Evolutionary conservation across 1,140 invertebrate species (phyloP), one percentile per base, ranked within the genome.

Genomic region (Drosophila pruinosa): DNA sequence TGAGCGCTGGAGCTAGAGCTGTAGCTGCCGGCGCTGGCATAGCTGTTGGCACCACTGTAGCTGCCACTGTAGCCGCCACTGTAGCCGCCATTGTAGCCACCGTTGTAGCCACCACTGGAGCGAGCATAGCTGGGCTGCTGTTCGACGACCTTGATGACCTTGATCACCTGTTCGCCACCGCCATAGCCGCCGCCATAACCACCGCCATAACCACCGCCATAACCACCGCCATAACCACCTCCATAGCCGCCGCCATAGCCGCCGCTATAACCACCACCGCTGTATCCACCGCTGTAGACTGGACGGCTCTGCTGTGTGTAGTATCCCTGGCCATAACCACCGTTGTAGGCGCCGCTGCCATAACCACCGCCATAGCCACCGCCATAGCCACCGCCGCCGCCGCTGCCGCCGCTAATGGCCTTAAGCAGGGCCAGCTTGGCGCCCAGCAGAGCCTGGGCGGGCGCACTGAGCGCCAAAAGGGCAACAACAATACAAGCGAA

Each of bases 341-440:
- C 77, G 34, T 63, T 71, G 38, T 78, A 79, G 31, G 76, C 69
- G 14, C 83, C 69, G 59, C 70, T 75, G 34, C 82, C 68, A 6
- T 75, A 72, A 8, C 80, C 57, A 5, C 68, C 36, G 0, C 75
- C 58, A 10, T 59, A 39, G 4, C 71, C 50, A 14, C 68, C 64
- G 4, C 71, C 61, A n/a, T 58, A 41, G 4, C 62, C 24, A 17
- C 71, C 50, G 2, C 71, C 50, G 17, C 68, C 69, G 4, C 68
- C 45, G 4, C 57, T 63, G 4, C 68, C 79, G 12, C 86, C 75
- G 26, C 78, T 48, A 12, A 89, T 38, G 45, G 76, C 79, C 62
- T 82, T 86, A 0, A 90, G 54, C 5, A 90, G 61, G 6, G 88
- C 81, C 58, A 90, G 5, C 38, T 90, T 90, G 61, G 86, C 86